Evolutionary conservation across 1,140 invertebrate genomes (phyloP).

Genomic region (Calosoma granatense): DNA sequence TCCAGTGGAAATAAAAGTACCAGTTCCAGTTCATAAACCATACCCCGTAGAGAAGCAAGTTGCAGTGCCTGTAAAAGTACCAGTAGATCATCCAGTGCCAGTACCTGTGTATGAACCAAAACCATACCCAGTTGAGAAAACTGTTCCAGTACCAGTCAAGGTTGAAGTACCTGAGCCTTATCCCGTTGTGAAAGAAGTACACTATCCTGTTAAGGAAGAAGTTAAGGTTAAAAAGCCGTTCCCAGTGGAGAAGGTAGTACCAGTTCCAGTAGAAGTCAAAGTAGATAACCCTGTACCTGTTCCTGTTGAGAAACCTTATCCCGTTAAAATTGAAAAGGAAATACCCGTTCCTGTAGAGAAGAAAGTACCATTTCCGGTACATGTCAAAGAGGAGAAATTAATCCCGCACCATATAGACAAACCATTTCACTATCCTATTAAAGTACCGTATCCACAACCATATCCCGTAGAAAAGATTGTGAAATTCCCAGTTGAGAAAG

Average conservation of each 20-base stretch:
- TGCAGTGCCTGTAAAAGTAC: slow-evolving; percentile 40
- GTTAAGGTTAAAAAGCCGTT: slow-evolving; percentile 40
- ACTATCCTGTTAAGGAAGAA: slow-evolving; percentile 46
- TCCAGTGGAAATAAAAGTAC: slow-evolving; percentile 50
- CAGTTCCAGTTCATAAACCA: slow-evolving; percentile 49
- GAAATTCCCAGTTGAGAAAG: slow-evolving; percentile 53
- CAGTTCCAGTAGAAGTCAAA: slow-evolving; percentile 40
- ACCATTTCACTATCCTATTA: slow-evolving; percentile 22
- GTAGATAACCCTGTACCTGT: slow-evolving; percentile 48
- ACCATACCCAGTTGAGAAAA: slow-evolving; percentile 41
- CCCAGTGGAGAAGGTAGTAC: slow-evolving; percentile 39
- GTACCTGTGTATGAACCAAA: slow-evolving; percentile 35
- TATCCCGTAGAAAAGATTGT: slow-evolving; percentile 18
- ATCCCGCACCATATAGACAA: slow-evolving; percentile 31
- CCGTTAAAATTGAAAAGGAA: slow-evolving; percentile 40
- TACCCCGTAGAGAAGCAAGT: slow-evolving; percentile 53
- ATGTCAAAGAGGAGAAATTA: slow-evolving; percentile 39
- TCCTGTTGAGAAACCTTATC: slow-evolving; percentile 36
- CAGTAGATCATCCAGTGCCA: slow-evolving; percentile 35
- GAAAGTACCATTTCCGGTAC: slow-evolving; percentile 46
- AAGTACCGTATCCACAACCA: slow-evolving; percentile 11
- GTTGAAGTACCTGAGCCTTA: slow-evolving; percentile 41
- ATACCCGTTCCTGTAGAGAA: slow-evolving; percentile 47
- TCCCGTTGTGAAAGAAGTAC: slow-evolving; percentile 44
- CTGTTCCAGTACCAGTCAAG: slow-evolving; percentile 44